These are phyloP conservation scores for Sardina pilchardus DNA, from an alignment of 2,113 vertebrate genomes.

Conservation along the genomic window DNA sequence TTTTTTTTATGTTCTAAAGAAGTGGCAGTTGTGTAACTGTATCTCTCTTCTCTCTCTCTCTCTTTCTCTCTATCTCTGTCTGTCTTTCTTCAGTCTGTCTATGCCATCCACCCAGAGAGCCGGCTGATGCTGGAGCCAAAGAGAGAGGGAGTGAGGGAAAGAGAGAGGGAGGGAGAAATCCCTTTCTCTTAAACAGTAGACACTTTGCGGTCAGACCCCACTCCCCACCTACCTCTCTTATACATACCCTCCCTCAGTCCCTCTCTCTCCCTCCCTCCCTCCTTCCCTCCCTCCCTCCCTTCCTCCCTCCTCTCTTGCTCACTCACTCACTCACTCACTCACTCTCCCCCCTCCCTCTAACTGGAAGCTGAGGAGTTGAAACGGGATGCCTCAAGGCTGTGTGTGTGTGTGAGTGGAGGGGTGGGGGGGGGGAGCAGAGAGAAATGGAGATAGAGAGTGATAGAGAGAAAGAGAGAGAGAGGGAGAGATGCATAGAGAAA, in stretches of 20 bases:
- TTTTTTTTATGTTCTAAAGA: slow-evolving; percentile 57
- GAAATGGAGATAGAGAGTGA: not conserved
- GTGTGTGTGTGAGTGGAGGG: slow-evolving; percentile 15
- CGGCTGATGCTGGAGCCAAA: slow-evolving; percentile 55
- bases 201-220: slow-evolving; percentile 77
- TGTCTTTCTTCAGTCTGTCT: slow-evolving; percentile 41
- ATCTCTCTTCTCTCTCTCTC: slow-evolving; percentile 47
- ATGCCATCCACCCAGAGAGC: slow-evolving; percentile 51
- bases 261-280: slow-evolving; percentile 53
- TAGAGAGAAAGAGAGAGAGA: not conserved
- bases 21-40: slow-evolving; percentile 71
- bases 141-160: slow-evolving; percentile 42
- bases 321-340: slow-evolving; percentile 56
- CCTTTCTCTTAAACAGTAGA: slow-evolving; percentile 76
- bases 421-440: not conserved
- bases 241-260: slow-evolving; percentile 57
- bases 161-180: slow-evolving; percentile 63
- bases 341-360: slow-evolving; percentile 66
- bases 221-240: slow-evolving; percentile 71
- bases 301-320: slow-evolving; percentile 39
- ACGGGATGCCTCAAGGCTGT: slow-evolving; percentile 74
- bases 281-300: slow-evolving; percentile 38
- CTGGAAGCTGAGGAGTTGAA: slow-evolving; percentile 74
- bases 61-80: slow-evolving; percentile 46
- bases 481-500: not conserved